These are phyloP conservation scores for Phaethornis superciliosus DNA, from an alignment of 2,113 vertebrate species.

Conservation along the genomic window DNA sequence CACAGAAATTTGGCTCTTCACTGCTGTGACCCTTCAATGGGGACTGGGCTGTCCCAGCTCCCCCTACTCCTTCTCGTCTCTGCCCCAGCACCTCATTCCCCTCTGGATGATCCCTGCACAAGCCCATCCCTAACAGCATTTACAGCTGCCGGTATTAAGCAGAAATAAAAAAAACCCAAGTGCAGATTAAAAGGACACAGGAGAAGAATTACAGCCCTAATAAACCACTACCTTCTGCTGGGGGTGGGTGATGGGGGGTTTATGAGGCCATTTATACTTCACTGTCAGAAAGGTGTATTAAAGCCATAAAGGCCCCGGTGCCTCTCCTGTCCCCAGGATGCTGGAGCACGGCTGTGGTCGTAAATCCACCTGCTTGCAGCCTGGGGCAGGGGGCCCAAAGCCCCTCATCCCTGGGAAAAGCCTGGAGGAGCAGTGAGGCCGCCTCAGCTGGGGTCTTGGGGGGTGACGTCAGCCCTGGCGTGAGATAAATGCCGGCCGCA, in stretches of 20 bases:
- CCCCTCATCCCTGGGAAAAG: constrained; percentile 28
- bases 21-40: rapidly evolving
- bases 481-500: not conserved
- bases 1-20: not conserved
- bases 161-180: constrained; percentile 47
- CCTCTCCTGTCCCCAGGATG: constrained; percentile 11
- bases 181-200: constrained; percentile 66
- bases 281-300: constrained; percentile 69
- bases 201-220: constrained; percentile 67
- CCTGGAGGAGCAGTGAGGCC: not conserved
- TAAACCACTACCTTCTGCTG: constrained; percentile 57
- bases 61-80: rapidly evolving
- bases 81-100: not conserved
- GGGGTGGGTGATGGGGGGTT: constrained; percentile 21
- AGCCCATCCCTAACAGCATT: constrained; percentile 11
- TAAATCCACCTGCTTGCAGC: constrained; percentile 56
- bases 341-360: not conserved
- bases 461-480: constrained; percentile 20
- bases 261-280: constrained; percentile 67
- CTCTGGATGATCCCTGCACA: not conserved
- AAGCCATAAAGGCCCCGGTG: constrained; percentile 37
- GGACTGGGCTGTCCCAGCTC: not conserved
- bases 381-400: not conserved
- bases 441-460: constrained; percentile 1
- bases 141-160: constrained; percentile 58